Evolutionary conservation across 2,888 invertebrate species (phyloP).

Genomic region (Polietes domitor): DNA sequence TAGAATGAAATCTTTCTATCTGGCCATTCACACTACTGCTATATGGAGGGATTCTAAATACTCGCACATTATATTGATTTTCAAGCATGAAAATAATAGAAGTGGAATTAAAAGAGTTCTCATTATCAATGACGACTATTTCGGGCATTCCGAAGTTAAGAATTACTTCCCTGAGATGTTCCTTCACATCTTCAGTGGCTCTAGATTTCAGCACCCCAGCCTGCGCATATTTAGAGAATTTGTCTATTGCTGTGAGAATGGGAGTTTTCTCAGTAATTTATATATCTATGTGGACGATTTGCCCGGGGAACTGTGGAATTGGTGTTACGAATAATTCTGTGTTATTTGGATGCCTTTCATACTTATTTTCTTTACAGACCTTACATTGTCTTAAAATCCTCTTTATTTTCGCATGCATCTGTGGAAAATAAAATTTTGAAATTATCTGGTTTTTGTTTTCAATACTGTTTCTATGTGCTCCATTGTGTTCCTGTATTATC

Average conservation of each 20-base stretch:
- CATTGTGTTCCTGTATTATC: conserved; percentile 40
- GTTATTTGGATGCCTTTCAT: conserved; percentile 24
- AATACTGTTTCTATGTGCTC: conserved; percentile 21
- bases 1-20: conserved; percentile 45
- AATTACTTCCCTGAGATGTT: conserved; percentile 23
- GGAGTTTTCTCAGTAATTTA: conserved; percentile 1
- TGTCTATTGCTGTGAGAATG: conserved; percentile 33
- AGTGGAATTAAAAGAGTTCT: conserved; percentile 46
- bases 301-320: conserved; percentile 20
- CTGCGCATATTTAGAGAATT: conserved; percentile 40
- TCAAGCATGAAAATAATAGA: conserved; percentile 44
- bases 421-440: conserved; percentile 25
- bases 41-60: conserved; percentile 45
- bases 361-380: conserved; percentile 43
- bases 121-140: conserved; percentile 51
- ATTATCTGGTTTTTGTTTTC: conserved; percentile 46
- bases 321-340: conserved; percentile 18
- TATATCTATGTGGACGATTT: conserved; percentile 41
- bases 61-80: conserved; percentile 25
- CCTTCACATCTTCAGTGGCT: conserved; percentile 17
- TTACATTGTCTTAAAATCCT: conserved; percentile 31
- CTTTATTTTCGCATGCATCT: conserved; percentile 28
- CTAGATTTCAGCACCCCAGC: neutral
- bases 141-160: conserved; percentile 28
- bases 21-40: conserved; percentile 41